These are phyloP conservation scores for Dicaeum eximium DNA, from an alignment of 2,113 vertebrate genomes.

Conservation along the genomic window DNA sequence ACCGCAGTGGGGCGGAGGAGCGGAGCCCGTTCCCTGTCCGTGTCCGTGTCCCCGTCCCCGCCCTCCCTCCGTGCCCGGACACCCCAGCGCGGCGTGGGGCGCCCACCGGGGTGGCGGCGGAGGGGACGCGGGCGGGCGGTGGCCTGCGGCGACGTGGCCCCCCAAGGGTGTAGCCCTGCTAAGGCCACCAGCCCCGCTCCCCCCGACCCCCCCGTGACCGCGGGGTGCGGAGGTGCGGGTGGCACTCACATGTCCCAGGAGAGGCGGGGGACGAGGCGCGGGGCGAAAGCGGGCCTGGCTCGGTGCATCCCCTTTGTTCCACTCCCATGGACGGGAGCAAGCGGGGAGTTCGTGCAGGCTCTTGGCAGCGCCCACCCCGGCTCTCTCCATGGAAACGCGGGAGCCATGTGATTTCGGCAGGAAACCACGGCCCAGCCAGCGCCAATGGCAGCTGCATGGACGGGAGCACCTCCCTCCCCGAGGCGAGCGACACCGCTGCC, in stretches of 20 bases:
- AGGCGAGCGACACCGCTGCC: neutral
- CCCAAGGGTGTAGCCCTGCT: neutral
- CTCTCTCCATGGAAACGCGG: constrained; percentile 66
- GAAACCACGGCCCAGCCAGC: constrained; percentile 36
- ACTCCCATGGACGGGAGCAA: constrained; percentile 56
- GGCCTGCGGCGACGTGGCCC: neutral
- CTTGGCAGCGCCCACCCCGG: constrained; percentile 54
- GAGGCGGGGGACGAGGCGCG: neutral
- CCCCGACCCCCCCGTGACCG: neutral
- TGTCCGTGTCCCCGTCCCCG: neutral
- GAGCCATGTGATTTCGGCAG: constrained; percentile 67
- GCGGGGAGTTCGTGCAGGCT: constrained; percentile 36
- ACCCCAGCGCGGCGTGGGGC: neutral
- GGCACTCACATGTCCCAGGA: constrained; percentile 46
- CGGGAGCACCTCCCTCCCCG: neutral
- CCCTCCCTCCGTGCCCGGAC: neutral
- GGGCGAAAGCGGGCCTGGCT: neutral
- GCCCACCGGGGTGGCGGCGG: neutral
- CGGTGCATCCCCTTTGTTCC: constrained; percentile 64
- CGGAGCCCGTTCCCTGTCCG: neutral
- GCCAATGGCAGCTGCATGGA: constrained; percentile 14
- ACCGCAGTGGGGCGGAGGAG: neutral
- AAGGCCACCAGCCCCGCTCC: neutral
- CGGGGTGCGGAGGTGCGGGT: neutral
- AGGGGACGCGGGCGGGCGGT: neutral